A percentile compares a stretch with the other conserved stretches of the same genome.
Evolutionary conservation across 2,113 vertebrate species (phyloP).

Genomic region (Tangachromis dhanisi): DNA sequence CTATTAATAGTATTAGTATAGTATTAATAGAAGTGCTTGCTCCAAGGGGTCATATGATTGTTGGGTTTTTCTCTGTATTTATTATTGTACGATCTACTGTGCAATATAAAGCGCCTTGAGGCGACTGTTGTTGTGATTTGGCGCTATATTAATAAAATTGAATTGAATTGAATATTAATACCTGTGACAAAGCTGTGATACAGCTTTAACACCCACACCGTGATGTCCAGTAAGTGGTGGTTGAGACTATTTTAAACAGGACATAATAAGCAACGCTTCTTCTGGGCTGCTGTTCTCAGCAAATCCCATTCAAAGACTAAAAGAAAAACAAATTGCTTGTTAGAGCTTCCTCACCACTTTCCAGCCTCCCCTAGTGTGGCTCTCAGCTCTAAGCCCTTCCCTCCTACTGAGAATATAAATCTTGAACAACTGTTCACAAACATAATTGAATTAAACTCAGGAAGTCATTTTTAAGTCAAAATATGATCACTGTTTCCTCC

Average conservation of each 20-base stretch:
- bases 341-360: background rate
- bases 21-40: background rate
- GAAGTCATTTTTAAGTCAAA: background rate
- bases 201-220: rapidly evolving
- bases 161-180: background rate
- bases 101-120: rapidly evolving
- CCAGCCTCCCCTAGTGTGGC: background rate
- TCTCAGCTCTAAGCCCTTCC: background rate
- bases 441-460: background rate
- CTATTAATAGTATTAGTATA: background rate
- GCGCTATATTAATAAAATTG: rapidly evolving
- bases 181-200: background rate
- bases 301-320: background rate
- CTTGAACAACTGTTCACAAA: background rate
- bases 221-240: background rate
- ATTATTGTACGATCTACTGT: background rate
- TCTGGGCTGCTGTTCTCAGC: background rate
- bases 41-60: background rate
- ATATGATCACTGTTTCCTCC: background rate
- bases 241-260: background rate
- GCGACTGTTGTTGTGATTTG: background rate
- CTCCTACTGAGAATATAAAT: background rate
- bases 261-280: background rate
- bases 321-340: background rate
- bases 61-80: background rate